Evolutionary conservation across 2,113 vertebrate genomes (phyloP), one percentile per base, ranked within the genome.

Genomic region (Ceyx melanurus): DNA sequence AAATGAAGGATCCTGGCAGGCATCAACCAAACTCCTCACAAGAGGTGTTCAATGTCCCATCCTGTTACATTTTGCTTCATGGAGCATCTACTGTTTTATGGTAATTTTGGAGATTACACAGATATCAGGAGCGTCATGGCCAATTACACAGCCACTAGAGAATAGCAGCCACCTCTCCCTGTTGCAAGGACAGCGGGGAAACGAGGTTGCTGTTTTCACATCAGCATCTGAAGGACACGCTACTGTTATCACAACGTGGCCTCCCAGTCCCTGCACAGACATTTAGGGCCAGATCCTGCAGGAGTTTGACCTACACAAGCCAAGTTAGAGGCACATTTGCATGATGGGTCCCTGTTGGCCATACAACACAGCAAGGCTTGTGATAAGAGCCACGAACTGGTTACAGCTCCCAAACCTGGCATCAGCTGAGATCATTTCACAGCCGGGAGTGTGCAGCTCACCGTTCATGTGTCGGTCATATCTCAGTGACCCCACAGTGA

Each of bases 71-170:
- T 57, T 31, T 84, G 91, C 51, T 79, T 78, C 57, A 58, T 1
- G 20, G 91, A 92, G 88, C 89, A 77, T 56, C 66, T 66, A 46
- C n/a, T 40, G 70, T 22, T 92, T 53, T 57, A 91, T 50, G 64
- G 79, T 33, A 67, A 84, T 79, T 95, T 51, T 42, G 33, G 78
- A 83, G 81, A 81, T 94, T 73, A 91, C 68, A 93, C 31, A 42
- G 82, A 11, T 61, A 86, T n/a, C 78, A 42, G 48, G 46, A 89
- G 72, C 2, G 3, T 72, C 89, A 78, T 82, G 84, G 90, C 31
- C 68, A 57, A 82, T 94, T 87, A 88, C 83, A 70, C 78, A 56
- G 73, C 13, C 81, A 68, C 64, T 0, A 3, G 62, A 91, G 92
- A 95, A 77, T 4, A 62, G 50, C 76, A 88, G 73, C 56, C 66